Evolutionary conservation across 2,888 invertebrate genomes (phyloP).

Genomic region (Caprella mutica): DNA sequence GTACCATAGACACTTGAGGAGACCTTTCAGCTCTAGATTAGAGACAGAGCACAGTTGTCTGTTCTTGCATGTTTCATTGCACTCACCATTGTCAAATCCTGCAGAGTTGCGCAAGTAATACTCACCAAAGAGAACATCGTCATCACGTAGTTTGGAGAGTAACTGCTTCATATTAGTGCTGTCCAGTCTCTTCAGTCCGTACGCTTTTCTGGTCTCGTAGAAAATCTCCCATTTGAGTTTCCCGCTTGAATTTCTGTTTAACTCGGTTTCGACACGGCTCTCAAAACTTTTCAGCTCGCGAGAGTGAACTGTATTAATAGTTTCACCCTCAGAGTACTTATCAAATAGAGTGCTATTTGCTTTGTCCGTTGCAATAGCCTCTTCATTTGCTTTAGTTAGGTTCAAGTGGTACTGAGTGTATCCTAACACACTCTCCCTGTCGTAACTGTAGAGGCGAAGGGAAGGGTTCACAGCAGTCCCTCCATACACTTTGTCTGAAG

Average conservation of each 20-base stretch:
- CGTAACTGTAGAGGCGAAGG: conserved; percentile 26
- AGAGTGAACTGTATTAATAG: no score
- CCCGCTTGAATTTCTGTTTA: no score
- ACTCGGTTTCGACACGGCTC: background rate
- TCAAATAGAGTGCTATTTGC: background rate
- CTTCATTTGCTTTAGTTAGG: conserved; percentile 17
- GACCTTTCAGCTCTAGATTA: conserved; percentile 9
- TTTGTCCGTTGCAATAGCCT: background rate
- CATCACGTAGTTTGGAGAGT: conserved; percentile 10
- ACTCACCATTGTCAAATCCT: conserved; percentile 17
- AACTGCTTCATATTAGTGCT: conserved; percentile 15
- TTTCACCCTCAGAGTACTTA: background rate
- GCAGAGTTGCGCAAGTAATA: conserved; percentile 32
- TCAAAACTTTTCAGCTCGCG: background rate
- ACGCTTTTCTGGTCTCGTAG: conserved; percentile 23
- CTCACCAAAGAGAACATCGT: conserved; percentile 21
- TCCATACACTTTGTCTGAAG: conserved; percentile 9
- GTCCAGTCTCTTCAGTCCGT: conserved; percentile 18
- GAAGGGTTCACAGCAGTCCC: conserved; percentile 34
- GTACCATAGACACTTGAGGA: conserved; percentile 14
- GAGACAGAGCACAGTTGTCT: conserved; percentile 27
- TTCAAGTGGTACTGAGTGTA: conserved; percentile 32
- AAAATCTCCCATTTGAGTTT: conserved; percentile 23
- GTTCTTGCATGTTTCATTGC: conserved; percentile 18
- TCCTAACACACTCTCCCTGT: conserved; percentile 13